phyloP scores from a whole-genome alignment of 2,888 invertebrate genomes.

The Griposia aprilina region DNA sequence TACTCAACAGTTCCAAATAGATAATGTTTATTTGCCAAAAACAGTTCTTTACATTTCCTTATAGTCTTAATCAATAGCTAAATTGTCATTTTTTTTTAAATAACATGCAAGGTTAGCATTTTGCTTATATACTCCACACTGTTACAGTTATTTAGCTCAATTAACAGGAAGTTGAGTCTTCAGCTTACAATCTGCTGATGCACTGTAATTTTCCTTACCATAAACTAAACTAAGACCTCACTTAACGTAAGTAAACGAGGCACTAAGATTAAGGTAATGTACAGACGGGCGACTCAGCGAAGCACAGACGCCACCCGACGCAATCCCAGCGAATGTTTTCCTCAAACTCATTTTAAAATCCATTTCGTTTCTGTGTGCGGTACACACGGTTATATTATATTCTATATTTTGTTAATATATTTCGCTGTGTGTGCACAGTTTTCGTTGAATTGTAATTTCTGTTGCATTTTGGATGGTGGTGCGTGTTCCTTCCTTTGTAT shows the following conservation, averaged over 20 bases:
- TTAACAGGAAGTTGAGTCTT: background rate
- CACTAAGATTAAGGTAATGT: slow-evolving; percentile 56
- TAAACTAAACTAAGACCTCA: slow-evolving; percentile 26
- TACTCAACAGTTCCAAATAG: background rate
- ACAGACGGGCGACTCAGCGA: slow-evolving; percentile 25
- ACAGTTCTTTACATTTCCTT: too few relatives aligned
- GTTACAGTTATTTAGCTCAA: background rate
- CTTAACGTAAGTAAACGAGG: slow-evolving; percentile 34
- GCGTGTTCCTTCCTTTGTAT: background rate
- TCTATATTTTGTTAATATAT: slow-evolving; percentile 45
- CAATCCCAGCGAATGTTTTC: slow-evolving; percentile 58
- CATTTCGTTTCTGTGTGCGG: slow-evolving; percentile 71
- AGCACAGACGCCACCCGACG: slow-evolving; percentile 10
- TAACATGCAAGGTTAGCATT: too few relatives aligned
- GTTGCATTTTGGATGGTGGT: slow-evolving; percentile 17
- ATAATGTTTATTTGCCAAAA: too few relatives aligned
- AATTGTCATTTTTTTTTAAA: too few relatives aligned
- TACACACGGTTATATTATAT: slow-evolving; percentile 36
- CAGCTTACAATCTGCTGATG: slow-evolving; percentile 28
- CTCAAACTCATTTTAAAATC: slow-evolving; percentile 74
- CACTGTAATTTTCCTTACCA: slow-evolving; percentile 20
- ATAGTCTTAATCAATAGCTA: too few relatives aligned
- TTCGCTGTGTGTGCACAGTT: slow-evolving; percentile 28
- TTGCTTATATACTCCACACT: too few relatives aligned
- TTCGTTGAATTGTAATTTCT: slow-evolving; percentile 26